Base-by-base conservation (phyloP, 2,888 invertebrate genomes). In the Odontomyia ornata region DNA sequence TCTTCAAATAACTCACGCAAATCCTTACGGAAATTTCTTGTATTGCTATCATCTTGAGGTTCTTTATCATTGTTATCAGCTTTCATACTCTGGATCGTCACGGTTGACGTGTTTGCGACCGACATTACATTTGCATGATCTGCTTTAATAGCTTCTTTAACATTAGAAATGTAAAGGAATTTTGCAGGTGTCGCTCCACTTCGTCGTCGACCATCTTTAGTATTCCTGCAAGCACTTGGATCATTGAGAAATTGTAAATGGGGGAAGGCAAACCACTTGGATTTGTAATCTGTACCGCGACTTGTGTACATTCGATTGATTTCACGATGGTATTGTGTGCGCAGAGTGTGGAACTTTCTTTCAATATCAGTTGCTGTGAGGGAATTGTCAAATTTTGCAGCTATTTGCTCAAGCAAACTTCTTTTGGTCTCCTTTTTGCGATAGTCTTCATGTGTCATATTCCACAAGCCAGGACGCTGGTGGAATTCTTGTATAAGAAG, bases 321-420 rank as follows among this genome's bases (percentile, higher is more conserved):
- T 80, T 90, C 90, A 5, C 91, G 87, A 81, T 90, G 90, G 80
- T 90, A 90, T 79, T 90, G 91, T 0, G 91, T 90, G 3, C 90
- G 86, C 52, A 90, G 84, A 77, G 90, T 90, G 79, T 90, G 91
- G 73, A 90, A 89, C 80, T 90, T 90, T 81, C 90, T 90, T 1
- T 90, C 90, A 28, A 88, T 86, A 80, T 90, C 90, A 3, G 88
- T 86, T 27, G 84, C 83, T 0, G 85, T 83, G 77, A 85, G 84
- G 27, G 82, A 83, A 84, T 85, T 80, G 83, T 86, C 83, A 7
- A 86, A 80, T 27, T 83, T 83, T 0, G 79, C 82, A 0, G 84
- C 83, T 0, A 86, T 86, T 77, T 86, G 85, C 30, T 82, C 82
- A 0, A 86, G 80, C 0, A 86, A 81, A 56, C 83, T 83, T 56